phyloP scores from a whole-genome alignment of 2,113 vertebrate species.

The Alethe diademata region DNA sequence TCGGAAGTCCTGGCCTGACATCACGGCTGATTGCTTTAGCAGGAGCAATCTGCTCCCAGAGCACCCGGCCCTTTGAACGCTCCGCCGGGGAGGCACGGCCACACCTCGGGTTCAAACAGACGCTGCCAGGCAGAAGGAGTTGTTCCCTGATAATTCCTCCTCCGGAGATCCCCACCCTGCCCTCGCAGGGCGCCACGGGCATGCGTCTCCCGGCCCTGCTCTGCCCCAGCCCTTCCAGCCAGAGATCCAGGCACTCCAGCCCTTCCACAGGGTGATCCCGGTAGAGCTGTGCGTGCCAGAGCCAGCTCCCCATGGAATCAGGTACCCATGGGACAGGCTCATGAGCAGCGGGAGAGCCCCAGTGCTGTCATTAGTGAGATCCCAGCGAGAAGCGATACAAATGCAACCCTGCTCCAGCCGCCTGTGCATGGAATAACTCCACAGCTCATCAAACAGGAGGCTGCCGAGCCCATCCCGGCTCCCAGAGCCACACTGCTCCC shows the following conservation, averaged over 20 bases:
- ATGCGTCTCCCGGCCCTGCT: background rate
- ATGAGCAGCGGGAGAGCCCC: background rate
- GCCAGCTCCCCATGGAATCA: background rate
- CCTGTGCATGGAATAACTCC: background rate
- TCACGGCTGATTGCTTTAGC: slow-evolving; percentile 19
- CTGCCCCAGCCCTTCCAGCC: background rate
- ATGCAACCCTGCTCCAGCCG: background rate
- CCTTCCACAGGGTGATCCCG: background rate
- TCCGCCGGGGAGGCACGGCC: background rate
- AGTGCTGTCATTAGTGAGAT: background rate
- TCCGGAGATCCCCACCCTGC: background rate
- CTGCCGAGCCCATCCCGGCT: background rate
- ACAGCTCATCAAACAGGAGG: background rate
- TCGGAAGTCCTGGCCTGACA: background rate
- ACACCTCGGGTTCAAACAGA: background rate
- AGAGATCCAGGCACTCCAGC: background rate
- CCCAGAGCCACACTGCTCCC: background rate
- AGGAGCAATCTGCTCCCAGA: background rate
- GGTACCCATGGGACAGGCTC: background rate
- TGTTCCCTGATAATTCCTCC: background rate
- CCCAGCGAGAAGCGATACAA: background rate
- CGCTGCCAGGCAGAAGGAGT: background rate
- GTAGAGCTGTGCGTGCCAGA: background rate
- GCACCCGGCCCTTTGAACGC: background rate
- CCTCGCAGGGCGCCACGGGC: background rate